Percentiles rank a stretch among this genome's conserved stretches.
phyloP scores from a whole-genome alignment of 2,797 vertebrate genomes.

The Mormyrus hasselquistii region DNA sequence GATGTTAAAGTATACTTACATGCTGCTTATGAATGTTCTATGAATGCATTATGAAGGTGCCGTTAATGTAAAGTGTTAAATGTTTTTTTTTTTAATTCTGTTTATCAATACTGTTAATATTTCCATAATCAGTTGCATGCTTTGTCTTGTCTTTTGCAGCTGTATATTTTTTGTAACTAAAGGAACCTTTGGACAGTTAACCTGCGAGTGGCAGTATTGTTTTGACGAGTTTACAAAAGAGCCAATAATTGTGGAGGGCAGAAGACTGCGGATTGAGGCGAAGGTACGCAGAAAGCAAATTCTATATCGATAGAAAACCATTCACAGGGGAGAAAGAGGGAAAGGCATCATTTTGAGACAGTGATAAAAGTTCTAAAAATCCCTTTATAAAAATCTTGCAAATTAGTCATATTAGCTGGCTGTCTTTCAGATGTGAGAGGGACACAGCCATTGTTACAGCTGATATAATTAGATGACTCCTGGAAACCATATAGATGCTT shows the following conservation, averaged over 20 bases:
- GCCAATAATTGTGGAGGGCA: constrained; percentile 79
- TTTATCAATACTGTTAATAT: neutral
- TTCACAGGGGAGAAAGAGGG: neutral
- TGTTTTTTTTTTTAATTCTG: neutral
- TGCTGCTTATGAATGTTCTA: neutral
- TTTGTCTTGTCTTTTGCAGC: constrained; percentile 47
- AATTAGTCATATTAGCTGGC: neutral
- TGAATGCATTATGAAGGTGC: neutral
- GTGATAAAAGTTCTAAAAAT: neutral
- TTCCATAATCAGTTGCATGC: neutral
- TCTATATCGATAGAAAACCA: neutral
- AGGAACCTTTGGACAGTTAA: constrained; percentile 92
- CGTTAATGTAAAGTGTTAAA: neutral
- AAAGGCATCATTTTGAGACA: neutral
- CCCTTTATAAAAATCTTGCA: neutral
- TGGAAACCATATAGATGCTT: neutral
- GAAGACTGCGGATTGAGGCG: constrained; percentile 88
- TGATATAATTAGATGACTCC: neutral
- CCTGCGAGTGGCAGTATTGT: constrained; percentile 93
- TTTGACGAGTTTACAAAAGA: constrained; percentile 96
- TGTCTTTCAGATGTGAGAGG: neutral
- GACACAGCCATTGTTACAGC: neutral
- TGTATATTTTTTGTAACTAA: constrained; percentile 93
- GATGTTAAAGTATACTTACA: neutral
- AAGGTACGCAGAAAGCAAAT: constrained; percentile 65